Evolutionary conservation across 2,113 vertebrate genomes (phyloP).

Genomic region (Saguinus imperator): DNA sequence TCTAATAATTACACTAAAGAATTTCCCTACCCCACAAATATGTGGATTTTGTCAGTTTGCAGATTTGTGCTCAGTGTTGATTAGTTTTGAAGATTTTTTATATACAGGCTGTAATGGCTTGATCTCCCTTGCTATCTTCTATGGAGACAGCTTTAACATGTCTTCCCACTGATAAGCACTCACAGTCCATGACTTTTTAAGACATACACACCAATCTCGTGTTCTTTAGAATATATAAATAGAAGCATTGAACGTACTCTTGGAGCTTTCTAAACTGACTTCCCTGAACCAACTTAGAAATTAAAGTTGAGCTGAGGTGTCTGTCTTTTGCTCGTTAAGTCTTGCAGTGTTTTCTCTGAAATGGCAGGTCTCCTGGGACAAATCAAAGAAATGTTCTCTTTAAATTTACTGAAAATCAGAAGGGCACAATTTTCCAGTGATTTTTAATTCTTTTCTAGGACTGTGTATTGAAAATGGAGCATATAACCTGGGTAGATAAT

Average conservation of each 20-base stretch:
- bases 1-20: neutral
- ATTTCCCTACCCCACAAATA: neutral
- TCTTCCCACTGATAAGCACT: slow-evolving; percentile 7
- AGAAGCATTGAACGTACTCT: slow-evolving; percentile 53
- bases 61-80: neutral
- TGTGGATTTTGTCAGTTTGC: neutral
- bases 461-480: slow-evolving; percentile 4
- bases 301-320: slow-evolving; percentile 53
- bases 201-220: neutral
- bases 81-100: neutral
- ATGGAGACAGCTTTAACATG: neutral
- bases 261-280: slow-evolving; percentile 61
- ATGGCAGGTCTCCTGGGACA: slow-evolving; percentile 47
- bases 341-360: slow-evolving; percentile 51
- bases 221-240: slow-evolving; percentile 56
- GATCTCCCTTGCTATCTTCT: neutral
- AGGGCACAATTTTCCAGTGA: slow-evolving; percentile 36
- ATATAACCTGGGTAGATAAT: neutral
- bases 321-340: slow-evolving; percentile 60
- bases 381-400: slow-evolving; percentile 48
- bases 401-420: slow-evolving; percentile 56
- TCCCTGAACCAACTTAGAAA: slow-evolving; percentile 59
- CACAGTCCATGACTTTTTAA: neutral
- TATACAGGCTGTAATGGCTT: neutral
- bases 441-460: slow-evolving; percentile 47